phyloP scores from a whole-genome alignment of 2,888 invertebrate genomes.

The Trichopria drosophilae region DNA sequence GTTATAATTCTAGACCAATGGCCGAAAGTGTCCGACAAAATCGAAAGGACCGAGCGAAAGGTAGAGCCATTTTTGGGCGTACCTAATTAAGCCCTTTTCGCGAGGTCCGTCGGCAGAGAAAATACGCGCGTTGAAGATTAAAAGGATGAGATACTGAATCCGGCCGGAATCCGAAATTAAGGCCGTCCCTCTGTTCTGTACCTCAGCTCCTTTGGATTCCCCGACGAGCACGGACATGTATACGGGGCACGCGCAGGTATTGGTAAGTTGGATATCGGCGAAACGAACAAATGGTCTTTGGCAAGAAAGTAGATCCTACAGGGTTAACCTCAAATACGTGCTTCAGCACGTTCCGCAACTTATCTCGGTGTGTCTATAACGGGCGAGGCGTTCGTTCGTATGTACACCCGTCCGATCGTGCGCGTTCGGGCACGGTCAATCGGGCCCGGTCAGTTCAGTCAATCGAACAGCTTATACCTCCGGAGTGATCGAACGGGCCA shows the following conservation, averaged over 20 bases:
- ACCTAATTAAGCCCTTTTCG: no score
- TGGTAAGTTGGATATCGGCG: constrained; percentile 29
- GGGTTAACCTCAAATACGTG: constrained; percentile 27
- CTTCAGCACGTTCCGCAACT: constrained; percentile 31
- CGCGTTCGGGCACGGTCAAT: no score
- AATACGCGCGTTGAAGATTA: constrained; percentile 29
- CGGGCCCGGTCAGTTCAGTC: no score
- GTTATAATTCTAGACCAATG: no score
- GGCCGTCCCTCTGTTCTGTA: no score
- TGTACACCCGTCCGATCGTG: constrained; percentile 3
- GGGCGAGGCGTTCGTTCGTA: not conserved
- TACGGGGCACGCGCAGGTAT: constrained; percentile 26
- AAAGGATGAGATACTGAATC: constrained; percentile 31
- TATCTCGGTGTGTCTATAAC: constrained; percentile 25
- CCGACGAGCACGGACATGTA: no score
- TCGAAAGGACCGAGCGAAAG: no score
- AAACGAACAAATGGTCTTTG: constrained; percentile 33
- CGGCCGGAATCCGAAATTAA: constrained; percentile 35
- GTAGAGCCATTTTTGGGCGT: no score
- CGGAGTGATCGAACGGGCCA: no score
- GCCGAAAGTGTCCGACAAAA: no score
- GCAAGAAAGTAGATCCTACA: constrained; percentile 29
- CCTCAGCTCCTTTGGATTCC: no score
- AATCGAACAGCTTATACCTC: no score
- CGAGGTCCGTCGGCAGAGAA: constrained; percentile 25